Conservation (phyloP, 2,888 invertebrate genomes). For the Sarcophaga subvicina region DNA sequence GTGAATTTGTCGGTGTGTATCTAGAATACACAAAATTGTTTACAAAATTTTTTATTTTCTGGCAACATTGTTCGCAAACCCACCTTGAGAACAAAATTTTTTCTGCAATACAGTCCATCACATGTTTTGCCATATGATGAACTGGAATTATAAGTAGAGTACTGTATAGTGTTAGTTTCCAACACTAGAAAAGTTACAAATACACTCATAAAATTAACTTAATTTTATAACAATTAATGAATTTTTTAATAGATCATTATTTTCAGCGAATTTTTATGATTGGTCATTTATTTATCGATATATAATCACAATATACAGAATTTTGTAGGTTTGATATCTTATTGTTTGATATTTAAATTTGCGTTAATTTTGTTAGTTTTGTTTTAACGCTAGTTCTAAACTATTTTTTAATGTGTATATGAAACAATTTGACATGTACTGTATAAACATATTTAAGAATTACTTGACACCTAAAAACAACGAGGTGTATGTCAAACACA, state of each 20-base stretch:
- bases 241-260: too few relatives aligned
- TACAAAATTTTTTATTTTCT: too few relatives aligned
- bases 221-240: too few relatives aligned
- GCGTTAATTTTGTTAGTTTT: neutral
- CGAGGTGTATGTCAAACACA: slow-evolving; percentile 52
- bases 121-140: slow-evolving; percentile 10
- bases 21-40: too few relatives aligned
- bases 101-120: slow-evolving; percentile 2
- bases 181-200: too few relatives aligned
- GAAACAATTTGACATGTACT: slow-evolving; percentile 21
- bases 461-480: slow-evolving; percentile 27
- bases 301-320: too few relatives aligned
- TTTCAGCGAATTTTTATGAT: too few relatives aligned
- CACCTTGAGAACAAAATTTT: neutral
- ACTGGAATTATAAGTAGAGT: neutral
- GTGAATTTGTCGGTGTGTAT: too few relatives aligned
- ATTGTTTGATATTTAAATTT: neutral
- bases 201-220: too few relatives aligned
- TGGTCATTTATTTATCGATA: too few relatives aligned
- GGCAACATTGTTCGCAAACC: too few relatives aligned
- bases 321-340: too few relatives aligned
- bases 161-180: neutral
- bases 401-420: slow-evolving; percentile 9
- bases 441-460: slow-evolving; percentile 24
- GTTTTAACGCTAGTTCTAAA: neutral